Percentiles rank a stretch among this genome's conserved stretches.
Evolutionary conservation across 2,113 vertebrate genomes (phyloP).

Genomic region (Ranitomeya variabilis): DNA sequence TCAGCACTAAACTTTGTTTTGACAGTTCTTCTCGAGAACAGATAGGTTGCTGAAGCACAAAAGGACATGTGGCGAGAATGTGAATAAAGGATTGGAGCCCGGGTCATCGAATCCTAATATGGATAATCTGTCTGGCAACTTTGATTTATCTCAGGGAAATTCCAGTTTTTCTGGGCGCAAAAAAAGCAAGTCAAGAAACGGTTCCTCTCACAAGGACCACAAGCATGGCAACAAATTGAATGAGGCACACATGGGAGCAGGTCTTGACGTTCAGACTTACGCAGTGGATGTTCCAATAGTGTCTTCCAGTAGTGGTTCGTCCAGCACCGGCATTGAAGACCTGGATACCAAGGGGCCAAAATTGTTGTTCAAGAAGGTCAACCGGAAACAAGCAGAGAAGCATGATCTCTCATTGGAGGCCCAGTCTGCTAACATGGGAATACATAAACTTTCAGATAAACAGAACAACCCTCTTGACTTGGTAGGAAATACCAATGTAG

Average conservation of each 20-base stretch:
- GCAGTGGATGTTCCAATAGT: conserved; percentile 83
- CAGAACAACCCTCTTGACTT: conserved; percentile 79
- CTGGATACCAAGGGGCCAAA: conserved; percentile 88
- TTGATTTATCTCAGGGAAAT: conserved; percentile 93
- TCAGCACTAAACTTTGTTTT: not conserved
- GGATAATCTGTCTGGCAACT: conserved; percentile 85
- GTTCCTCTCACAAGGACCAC: conserved; percentile 83
- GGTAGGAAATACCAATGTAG: conserved; percentile 75
- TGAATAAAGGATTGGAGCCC: conserved; percentile 92
- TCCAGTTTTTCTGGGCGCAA: conserved; percentile 86
- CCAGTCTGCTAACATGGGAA: conserved; percentile 73
- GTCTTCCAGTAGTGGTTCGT: conserved; percentile 81
- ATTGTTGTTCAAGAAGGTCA: conserved; percentile 88
- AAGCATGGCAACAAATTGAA: conserved; percentile 84
- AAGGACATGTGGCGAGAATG: conserved; percentile 97
- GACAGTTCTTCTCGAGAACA: conserved; percentile 96
- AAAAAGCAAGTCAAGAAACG: conserved; percentile 88
- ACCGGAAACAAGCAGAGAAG: conserved; percentile 86
- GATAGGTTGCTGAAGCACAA: conserved; percentile 99
- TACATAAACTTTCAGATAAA: conserved; percentile 89
- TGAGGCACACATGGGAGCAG: conserved; percentile 76
- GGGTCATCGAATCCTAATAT: conserved; percentile 84
- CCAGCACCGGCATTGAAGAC: conserved; percentile 78
- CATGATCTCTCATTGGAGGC: conserved; percentile 84
- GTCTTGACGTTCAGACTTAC: conserved; percentile 83